These are phyloP conservation scores for Acanthacorydalis orientalis DNA, from an alignment of 2,888 invertebrate genomes.

Conservation along the genomic window DNA sequence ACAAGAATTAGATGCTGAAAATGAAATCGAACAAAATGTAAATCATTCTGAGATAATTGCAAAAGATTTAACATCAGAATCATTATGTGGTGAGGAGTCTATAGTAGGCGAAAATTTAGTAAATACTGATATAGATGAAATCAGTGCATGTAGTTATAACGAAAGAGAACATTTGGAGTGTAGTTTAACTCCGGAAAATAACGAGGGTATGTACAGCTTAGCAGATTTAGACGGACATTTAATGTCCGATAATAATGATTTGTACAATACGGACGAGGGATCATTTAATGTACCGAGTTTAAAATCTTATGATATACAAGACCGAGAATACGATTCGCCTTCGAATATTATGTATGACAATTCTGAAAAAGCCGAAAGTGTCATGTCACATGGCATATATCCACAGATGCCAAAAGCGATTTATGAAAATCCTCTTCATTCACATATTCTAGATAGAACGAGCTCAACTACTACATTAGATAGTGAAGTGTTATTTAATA, in stretches of 20 bases:
- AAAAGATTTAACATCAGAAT: constrained; percentile 9
- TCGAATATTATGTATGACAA: constrained; percentile 21
- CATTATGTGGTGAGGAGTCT: not conserved
- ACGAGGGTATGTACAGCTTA: constrained; percentile 14
- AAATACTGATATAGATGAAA: too few relatives aligned
- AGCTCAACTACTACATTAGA: constrained; percentile 5
- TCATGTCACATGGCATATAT: constrained; percentile 43
- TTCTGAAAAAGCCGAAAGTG: constrained; percentile 46
- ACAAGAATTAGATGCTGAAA: constrained; percentile 33
- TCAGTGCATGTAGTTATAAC: too few relatives aligned
- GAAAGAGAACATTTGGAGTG: constrained; percentile 16
- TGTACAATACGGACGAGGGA: not conserved
- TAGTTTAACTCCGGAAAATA: constrained; percentile 32
- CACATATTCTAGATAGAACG: constrained; percentile 18
- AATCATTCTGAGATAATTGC: constrained; percentile 17
- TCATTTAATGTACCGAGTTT: not conserved
- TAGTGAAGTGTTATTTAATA: constrained; percentile 10
- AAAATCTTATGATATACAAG: constrained; percentile 11
- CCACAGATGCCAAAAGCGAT: constrained; percentile 29
- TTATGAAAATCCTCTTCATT: constrained; percentile 31
- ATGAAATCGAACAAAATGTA: constrained; percentile 14
- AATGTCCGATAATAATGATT: not conserved
- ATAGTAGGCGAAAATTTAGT: not conserved
- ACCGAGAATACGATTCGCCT: constrained; percentile 36
- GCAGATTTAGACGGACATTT: constrained; percentile 1